Evolutionary conservation across 2,888 invertebrate species (phyloP).

Genomic region (Andrena bucephala): DNA sequence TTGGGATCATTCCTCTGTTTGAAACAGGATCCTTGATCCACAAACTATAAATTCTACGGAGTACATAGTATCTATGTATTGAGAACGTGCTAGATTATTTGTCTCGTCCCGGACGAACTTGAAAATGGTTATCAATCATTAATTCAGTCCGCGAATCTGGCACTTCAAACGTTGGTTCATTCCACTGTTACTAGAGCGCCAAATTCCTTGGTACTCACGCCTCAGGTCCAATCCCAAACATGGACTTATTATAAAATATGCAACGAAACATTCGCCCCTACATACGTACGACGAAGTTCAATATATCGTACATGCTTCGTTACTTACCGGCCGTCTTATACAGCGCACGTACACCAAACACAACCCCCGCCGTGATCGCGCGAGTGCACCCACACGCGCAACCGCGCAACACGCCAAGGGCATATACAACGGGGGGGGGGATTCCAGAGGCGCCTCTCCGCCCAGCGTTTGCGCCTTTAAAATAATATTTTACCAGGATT

Average conservation of each 20-base stretch:
- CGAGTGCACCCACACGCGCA: background rate
- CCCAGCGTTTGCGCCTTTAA: slow-evolving; percentile 70
- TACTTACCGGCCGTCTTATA: slow-evolving; percentile 47
- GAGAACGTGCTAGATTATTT: too few relatives aligned
- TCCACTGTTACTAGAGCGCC: background rate
- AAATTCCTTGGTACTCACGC: background rate
- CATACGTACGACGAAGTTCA: slow-evolving; percentile 26
- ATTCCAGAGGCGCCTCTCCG: slow-evolving; percentile 17
- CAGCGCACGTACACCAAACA: slow-evolving; percentile 22
- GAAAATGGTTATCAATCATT: background rate
- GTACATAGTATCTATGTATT: too few relatives aligned
- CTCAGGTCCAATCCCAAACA: slow-evolving; percentile 2
- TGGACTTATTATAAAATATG: slow-evolving; percentile 19
- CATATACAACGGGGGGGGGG: slow-evolving; percentile 2
- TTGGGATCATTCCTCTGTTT: background rate
- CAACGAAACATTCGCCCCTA: slow-evolving; percentile 13
- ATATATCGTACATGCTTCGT: slow-evolving; percentile 44
- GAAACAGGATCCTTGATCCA: background rate
- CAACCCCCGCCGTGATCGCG: background rate
- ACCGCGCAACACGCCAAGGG: background rate
- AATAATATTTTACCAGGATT: slow-evolving; percentile 82
- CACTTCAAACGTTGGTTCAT: background rate
- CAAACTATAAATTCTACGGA: too few relatives aligned
- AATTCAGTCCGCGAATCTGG: background rate
- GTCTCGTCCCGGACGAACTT: too few relatives aligned